These are phyloP conservation scores for Drosophila bocki DNA, from an alignment of 1,140 invertebrate species.

Conservation along the genomic window DNA sequence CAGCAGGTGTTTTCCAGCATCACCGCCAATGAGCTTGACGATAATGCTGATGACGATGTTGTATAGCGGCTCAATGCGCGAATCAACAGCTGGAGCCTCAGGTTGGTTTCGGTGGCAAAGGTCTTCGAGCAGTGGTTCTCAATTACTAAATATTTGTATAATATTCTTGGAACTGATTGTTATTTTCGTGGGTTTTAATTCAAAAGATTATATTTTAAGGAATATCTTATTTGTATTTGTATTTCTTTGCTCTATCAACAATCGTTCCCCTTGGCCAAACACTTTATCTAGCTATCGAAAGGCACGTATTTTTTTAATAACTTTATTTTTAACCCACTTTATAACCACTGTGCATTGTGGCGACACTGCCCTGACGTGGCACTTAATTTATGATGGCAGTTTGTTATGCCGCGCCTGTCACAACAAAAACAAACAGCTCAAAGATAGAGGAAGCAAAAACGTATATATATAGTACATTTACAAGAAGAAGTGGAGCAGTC, in stretches of 20 bases:
- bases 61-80: constrained; percentile 51
- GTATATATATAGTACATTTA: constrained; percentile 20
- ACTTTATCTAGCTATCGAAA: not conserved
- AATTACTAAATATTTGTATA: not conserved
- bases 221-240: not conserved
- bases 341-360: constrained; percentile 39
- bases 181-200: not conserved
- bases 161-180: not conserved
- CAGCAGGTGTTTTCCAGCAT: constrained; percentile 42
- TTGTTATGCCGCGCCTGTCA: constrained; percentile 83
- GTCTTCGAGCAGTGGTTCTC: constrained; percentile 20
- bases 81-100: constrained; percentile 47
- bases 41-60: constrained; percentile 46
- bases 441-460: constrained; percentile 62
- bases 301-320: not conserved
- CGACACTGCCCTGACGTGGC: constrained; percentile 74
- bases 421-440: constrained; percentile 78
- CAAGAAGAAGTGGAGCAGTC: constrained; percentile 21
- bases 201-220: not conserved
- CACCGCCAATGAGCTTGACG: constrained; percentile 40
- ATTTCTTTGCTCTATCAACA: not conserved
- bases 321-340: constrained; percentile 1
- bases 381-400: constrained; percentile 84
- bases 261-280: no score
- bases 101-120: constrained; percentile 2